Evolutionary conservation across 2,797 vertebrate species (phyloP).

Genomic region (Zalophus californianus): DNA sequence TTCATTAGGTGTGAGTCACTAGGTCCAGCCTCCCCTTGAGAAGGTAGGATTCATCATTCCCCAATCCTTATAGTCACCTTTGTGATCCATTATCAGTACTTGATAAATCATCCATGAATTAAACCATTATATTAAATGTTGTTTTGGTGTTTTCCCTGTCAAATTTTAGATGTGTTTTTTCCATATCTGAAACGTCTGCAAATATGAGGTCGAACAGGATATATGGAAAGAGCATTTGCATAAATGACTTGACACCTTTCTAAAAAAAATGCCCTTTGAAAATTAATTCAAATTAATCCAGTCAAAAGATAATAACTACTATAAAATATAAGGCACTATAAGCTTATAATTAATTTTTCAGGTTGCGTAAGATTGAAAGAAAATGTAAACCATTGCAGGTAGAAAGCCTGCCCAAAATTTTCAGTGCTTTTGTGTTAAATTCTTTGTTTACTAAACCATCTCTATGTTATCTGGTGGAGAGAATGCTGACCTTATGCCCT

Average conservation of each 20-base stretch:
- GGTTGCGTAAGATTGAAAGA: neutral
- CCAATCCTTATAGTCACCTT: neutral
- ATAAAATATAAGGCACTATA: neutral
- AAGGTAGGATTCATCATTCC: neutral
- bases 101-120: neutral
- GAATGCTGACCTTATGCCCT: neutral
- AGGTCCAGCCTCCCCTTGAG: neutral
- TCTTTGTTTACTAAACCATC: neutral
- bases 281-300: conserved; percentile 2
- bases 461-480: neutral
- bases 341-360: neutral
- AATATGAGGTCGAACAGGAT: neutral
- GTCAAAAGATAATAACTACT: neutral
- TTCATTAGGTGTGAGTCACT: neutral
- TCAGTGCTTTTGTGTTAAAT: no score
- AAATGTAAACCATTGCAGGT: neutral
- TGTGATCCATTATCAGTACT: neutral
- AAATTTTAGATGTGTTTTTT: neutral
- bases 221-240: neutral
- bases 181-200: neutral
- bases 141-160: neutral
- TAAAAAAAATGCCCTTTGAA: conserved; percentile 43
- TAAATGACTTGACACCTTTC: conserved; percentile 17
- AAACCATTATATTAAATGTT: neutral
- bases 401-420: neutral